phyloP scores from a whole-genome alignment of 2,797 vertebrate genomes.

The Myripristis murdjan region DNA sequence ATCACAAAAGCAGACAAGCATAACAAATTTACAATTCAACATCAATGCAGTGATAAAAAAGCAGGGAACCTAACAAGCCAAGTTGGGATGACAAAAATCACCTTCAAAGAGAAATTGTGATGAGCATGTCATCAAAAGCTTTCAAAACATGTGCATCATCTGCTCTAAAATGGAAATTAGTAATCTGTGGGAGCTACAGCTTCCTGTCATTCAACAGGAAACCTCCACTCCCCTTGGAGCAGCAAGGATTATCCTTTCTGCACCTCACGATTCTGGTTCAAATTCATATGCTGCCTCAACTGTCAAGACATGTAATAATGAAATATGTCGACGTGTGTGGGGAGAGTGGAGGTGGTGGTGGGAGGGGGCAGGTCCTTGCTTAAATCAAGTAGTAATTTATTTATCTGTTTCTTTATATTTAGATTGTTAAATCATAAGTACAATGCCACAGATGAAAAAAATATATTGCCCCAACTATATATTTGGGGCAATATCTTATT shows the following conservation, averaged over 20 bases:
- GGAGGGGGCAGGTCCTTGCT: constrained; percentile 9
- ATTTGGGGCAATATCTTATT: not conserved
- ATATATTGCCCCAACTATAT: not conserved
- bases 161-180: constrained; percentile 64
- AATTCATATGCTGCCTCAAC: constrained; percentile 48
- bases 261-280: constrained; percentile 52
- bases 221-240: constrained; percentile 61
- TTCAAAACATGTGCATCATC: constrained; percentile 61
- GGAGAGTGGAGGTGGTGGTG: not conserved
- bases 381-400: not conserved
- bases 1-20: constrained; percentile 27
- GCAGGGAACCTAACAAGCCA: constrained; percentile 20
- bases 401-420: constrained; percentile 13
- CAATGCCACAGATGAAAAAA: not conserved
- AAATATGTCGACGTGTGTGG: not conserved
- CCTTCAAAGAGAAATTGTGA: constrained; percentile 44
- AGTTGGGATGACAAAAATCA: constrained; percentile 38
- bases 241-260: constrained; percentile 69
- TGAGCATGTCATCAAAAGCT: constrained; percentile 50
- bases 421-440: constrained; percentile 11
- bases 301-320: constrained; percentile 56
- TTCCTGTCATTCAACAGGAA: constrained; percentile 75
- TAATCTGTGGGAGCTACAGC: constrained; percentile 62
- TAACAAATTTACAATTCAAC: constrained; percentile 28
- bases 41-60: constrained; percentile 10